Evolutionary conservation across 2,797 vertebrate species (phyloP).

Genomic region (Myripristis murdjan): DNA sequence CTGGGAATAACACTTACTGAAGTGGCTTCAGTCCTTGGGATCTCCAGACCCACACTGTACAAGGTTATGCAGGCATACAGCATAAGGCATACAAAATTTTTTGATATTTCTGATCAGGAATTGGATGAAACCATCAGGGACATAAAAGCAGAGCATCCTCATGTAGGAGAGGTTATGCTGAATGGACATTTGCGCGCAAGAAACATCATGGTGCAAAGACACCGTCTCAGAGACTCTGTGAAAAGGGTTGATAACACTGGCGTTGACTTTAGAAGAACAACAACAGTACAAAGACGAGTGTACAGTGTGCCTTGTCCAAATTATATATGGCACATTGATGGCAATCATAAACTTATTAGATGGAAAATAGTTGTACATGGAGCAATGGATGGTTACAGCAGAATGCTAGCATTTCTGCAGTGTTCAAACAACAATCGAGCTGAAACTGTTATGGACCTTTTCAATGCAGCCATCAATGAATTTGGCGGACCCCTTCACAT

Average conservation of each 20-base stretch:
- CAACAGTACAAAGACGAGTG: neutral
- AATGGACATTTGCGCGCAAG: constrained; percentile 32
- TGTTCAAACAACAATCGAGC: constrained; percentile 28
- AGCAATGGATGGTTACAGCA: constrained; percentile 16
- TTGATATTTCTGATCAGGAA: constrained; percentile 25
- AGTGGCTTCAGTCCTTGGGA: constrained; percentile 9
- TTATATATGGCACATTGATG: constrained; percentile 24
- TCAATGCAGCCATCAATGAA: neutral
- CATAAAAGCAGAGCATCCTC: constrained; percentile 38
- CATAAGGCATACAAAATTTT: constrained; percentile 5
- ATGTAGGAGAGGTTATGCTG: constrained; percentile 41
- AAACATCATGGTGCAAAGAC: constrained; percentile 27
- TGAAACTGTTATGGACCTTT: constrained; percentile 16
- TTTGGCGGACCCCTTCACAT: constrained; percentile 21
- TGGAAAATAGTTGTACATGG: neutral
- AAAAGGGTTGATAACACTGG: constrained; percentile 28
- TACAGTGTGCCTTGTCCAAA: constrained; percentile 1
- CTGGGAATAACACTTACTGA: constrained; percentile 22
- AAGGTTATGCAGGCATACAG: constrained; percentile 13
- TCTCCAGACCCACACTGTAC: constrained; percentile 25
- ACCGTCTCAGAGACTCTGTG: constrained; percentile 29
- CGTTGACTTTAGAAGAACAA: constrained; percentile 21
- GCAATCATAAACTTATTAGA: constrained; percentile 24
- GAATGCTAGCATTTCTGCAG: constrained; percentile 26
- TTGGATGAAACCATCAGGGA: constrained; percentile 16